Percentiles rank a stretch among this genome's conserved stretches.
Conservation (phyloP, 2,797 vertebrate genomes). For the Artibeus jamaicensis region DNA sequence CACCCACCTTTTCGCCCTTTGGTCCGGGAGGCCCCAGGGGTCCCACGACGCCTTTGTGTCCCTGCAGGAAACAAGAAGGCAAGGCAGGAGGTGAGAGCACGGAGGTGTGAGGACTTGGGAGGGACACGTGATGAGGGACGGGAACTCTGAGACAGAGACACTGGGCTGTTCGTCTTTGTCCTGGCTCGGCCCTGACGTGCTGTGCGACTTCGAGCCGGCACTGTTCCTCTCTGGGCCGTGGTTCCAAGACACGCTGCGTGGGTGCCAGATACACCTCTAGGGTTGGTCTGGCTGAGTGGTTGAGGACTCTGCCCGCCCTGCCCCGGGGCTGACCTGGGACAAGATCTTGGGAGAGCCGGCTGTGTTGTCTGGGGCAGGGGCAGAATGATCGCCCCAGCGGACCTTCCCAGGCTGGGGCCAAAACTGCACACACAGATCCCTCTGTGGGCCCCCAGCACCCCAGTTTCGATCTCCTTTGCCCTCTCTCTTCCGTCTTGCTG, state of each 20-base stretch:
- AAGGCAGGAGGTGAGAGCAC: neutral
- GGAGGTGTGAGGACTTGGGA: neutral
- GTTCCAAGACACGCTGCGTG: neutral
- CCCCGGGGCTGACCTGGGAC: too few relatives aligned
- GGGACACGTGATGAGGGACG: neutral
- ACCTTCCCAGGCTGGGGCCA: neutral
- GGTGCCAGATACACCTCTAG: neutral
- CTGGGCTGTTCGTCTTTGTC: neutral
- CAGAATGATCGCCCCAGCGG: neutral
- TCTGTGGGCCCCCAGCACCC: neutral
- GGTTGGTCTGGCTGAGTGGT: neutral
- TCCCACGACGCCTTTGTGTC: slow-evolving; percentile 91
- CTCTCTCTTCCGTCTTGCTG: accelerated
- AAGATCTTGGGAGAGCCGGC: neutral
- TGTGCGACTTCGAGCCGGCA: neutral
- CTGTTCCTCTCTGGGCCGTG: neutral
- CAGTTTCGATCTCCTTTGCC: too few relatives aligned
- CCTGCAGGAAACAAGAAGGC: slow-evolving; percentile 80
- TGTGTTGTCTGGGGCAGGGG: neutral
- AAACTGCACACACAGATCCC: accelerated
- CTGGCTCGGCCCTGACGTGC: neutral
- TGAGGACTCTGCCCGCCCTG: accelerated
- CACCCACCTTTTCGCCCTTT: slow-evolving; percentile 96
- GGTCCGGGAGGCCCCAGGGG: slow-evolving; percentile 92
- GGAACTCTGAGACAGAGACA: neutral